phyloP scores from a whole-genome alignment of 2,888 invertebrate species.

The Idaea aversata region DNA sequence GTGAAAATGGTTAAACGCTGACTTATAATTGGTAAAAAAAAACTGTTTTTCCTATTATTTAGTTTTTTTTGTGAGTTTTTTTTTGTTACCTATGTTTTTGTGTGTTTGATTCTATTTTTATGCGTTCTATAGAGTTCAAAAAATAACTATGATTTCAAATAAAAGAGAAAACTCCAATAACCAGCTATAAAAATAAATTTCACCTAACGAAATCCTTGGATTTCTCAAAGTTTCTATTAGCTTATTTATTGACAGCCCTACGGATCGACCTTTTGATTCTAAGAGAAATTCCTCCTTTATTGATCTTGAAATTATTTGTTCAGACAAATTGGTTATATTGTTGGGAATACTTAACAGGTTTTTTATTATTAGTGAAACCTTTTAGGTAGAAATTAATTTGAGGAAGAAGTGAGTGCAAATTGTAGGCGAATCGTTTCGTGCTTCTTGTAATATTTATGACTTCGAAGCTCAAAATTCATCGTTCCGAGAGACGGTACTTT shows the following conservation, averaged over 20 bases:
- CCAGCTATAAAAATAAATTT: not conserved
- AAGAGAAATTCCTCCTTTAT: not conserved
- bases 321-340: not conserved
- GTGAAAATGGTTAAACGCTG: no score
- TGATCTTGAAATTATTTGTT: not conserved
- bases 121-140: no score
- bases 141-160: no score
- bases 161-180: not conserved
- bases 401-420: not conserved
- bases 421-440: not conserved
- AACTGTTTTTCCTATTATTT: no score
- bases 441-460: no score
- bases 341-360: not conserved
- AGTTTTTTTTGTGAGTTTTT: no score
- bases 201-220: not conserved
- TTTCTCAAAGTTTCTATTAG: not conserved
- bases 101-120: no score
- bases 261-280: not conserved
- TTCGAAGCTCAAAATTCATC: no score
- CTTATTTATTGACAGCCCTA: not conserved
- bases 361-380: not conserved
- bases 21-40: no score
- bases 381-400: not conserved
- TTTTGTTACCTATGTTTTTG: no score
- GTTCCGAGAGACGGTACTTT: no score